These are phyloP conservation scores for Cetoscarus ocellatus DNA, from an alignment of 2,797 vertebrate species.

Conservation along the genomic window DNA sequence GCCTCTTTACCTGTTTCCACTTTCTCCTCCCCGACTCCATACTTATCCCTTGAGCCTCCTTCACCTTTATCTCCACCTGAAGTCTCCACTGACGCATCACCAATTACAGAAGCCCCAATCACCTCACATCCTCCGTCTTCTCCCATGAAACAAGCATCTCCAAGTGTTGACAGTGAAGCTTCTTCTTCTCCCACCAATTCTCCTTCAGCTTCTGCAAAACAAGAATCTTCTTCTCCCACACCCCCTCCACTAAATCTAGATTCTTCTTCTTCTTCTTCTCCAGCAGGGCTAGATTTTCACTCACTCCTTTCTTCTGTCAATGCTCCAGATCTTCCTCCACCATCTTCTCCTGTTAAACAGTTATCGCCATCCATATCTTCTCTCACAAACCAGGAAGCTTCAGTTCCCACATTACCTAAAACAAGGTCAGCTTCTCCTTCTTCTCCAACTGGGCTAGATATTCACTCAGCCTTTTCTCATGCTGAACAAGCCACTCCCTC, in stretches of 20 bases:
- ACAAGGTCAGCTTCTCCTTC: not conserved
- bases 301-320: too few species aligned
- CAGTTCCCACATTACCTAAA: too few species aligned
- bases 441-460: not conserved
- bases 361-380: too few species aligned
- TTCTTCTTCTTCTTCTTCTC: not conserved
- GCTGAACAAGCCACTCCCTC: slow-evolving; percentile 33
- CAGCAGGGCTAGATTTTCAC: too few species aligned
- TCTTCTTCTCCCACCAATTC: not conserved
- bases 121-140: not conserved
- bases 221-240: not conserved
- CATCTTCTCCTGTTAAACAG: slow-evolving; percentile 6
- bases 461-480: slow-evolving; percentile 28
- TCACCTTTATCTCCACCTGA: slow-evolving; percentile 25
- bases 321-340: not conserved
- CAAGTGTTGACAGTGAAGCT: not conserved
- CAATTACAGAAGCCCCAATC: not conserved
- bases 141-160: not conserved
- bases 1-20: slow-evolving; percentile 5
- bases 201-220: slow-evolving; percentile 31
- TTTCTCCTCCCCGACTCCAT: slow-evolving; percentile 14
- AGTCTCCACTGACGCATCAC: slow-evolving; percentile 31
- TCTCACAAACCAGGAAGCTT: too few species aligned
- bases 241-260: slow-evolving; percentile 31
- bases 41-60: slow-evolving; percentile 11